These are phyloP conservation scores for Anolis carolinensis DNA, from an alignment of 2,113 vertebrate species.

Conservation along the genomic window DNA sequence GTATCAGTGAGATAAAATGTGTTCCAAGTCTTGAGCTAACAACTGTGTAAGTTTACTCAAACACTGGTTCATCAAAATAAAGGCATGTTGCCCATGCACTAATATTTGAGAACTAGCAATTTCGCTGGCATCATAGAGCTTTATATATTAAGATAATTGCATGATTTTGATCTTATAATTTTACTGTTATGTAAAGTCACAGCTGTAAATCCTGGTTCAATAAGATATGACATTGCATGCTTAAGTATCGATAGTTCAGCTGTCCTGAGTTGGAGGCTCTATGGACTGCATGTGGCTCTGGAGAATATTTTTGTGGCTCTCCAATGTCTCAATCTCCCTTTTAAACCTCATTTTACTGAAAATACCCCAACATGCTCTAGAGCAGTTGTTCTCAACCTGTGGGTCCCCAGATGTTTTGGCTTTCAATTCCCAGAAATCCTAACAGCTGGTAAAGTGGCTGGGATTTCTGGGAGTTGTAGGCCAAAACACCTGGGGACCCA, in stretches of 20 bases:
- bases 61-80: neutral
- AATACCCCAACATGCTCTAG: no score
- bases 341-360: no score
- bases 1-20: neutral
- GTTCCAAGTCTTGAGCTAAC: neutral
- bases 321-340: no score
- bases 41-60: neutral
- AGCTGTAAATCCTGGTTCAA: neutral
- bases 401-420: no score
- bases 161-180: constrained; percentile 5
- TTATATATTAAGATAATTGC: neutral
- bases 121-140: neutral
- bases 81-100: neutral
- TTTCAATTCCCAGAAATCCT: no score
- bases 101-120: neutral
- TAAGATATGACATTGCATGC: constrained; percentile 9
- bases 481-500: no score
- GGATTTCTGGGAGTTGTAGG: no score
- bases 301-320: no score
- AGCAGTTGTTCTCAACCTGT: no score
- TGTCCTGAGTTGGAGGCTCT: neutral
- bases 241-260: neutral
- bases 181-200: neutral
- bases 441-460: no score
- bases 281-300: no score